phyloP scores from a whole-genome alignment of 2,797 vertebrate genomes.

The Choloepus didactylus region DNA sequence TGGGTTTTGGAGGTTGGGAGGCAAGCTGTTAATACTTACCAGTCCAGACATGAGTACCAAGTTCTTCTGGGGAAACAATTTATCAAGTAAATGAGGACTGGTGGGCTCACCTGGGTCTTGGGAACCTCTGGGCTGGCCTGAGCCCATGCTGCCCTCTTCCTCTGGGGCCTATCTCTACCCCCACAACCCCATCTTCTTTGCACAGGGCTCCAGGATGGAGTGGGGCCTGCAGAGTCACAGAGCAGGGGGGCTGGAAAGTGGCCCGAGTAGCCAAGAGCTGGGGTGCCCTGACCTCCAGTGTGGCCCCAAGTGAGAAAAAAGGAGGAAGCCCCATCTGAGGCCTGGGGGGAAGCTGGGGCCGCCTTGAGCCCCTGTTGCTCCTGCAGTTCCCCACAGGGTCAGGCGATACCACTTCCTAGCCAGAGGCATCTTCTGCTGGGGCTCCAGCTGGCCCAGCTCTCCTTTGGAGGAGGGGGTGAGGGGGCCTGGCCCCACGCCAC shows the following conservation, averaged over 20 bases:
- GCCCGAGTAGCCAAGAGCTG: background rate
- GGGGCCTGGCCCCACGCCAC: background rate
- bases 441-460: background rate
- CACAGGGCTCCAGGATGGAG: background rate
- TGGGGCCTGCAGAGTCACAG: background rate
- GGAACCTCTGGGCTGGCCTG: background rate
- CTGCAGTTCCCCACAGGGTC: conserved; percentile 25
- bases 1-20: background rate
- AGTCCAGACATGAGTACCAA: background rate
- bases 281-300: background rate
- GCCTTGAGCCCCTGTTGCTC: conserved; percentile 43
- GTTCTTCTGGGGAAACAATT: background rate
- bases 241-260: background rate
- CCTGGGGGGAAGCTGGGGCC: background rate
- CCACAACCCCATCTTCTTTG: background rate
- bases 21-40: background rate
- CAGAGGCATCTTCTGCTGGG: background rate
- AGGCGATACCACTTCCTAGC: background rate
- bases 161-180: background rate
- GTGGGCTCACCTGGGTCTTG: background rate
- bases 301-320: background rate
- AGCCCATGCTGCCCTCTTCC: fast-evolving
- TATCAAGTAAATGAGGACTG: background rate
- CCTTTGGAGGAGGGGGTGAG: background rate
- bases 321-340: background rate